phyloP scores from a whole-genome alignment of 2,888 invertebrate species.

The Drosophila recens region DNA sequence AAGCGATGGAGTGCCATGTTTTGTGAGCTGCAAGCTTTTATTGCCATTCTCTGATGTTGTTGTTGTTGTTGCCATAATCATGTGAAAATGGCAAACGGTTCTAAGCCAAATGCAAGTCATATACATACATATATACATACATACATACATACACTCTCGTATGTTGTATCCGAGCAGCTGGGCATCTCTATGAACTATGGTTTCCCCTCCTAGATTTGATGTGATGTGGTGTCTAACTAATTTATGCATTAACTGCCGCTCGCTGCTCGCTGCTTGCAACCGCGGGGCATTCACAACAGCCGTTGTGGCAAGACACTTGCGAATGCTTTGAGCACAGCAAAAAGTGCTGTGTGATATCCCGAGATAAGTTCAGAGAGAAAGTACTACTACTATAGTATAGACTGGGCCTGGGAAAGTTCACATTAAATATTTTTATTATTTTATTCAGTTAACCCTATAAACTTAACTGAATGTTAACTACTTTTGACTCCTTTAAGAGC shows the following conservation, averaged over 20 bases:
- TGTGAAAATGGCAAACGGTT: conserved; percentile 70
- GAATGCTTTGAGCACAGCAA: background rate
- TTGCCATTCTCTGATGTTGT: conserved; percentile 30
- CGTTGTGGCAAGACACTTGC: conserved; percentile 25
- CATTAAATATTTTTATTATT: background rate
- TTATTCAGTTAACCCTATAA: background rate
- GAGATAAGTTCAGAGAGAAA: conserved; percentile 22
- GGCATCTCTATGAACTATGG: conserved; percentile 16
- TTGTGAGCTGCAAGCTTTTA: conserved; percentile 42
- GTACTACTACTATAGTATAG: background rate
- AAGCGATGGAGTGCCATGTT: conserved; percentile 33
- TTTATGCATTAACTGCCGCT: conserved; percentile 45
- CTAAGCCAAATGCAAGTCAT: conserved; percentile 20
- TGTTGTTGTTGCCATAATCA: conserved; percentile 49
- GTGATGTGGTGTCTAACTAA: conserved; percentile 51
- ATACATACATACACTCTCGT: background rate
- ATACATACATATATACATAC: too few relatives aligned
- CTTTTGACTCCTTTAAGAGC: background rate
- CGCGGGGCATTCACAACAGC: conserved; percentile 26
- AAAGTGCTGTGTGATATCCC: conserved; percentile 8
- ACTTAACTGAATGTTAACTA: background rate
- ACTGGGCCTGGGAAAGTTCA: conserved; percentile 11
- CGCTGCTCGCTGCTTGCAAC: conserved; percentile 20
- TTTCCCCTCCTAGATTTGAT: conserved; percentile 41
- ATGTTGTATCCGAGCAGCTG: conserved; percentile 10